Conservation (phyloP, 2,113 vertebrate species). For the Struthio camelus region DNA sequence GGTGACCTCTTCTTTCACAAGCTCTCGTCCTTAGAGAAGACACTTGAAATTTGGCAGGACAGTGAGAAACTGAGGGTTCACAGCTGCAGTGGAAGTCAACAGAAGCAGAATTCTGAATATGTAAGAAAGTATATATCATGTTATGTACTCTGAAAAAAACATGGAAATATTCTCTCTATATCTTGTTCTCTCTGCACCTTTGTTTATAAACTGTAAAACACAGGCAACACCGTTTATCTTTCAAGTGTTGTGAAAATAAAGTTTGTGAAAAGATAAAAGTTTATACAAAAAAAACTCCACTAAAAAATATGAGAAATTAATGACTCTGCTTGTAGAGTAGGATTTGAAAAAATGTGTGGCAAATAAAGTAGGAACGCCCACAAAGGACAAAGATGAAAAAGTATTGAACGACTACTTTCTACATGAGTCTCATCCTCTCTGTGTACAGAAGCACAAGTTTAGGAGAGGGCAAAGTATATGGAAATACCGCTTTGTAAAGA, state of each 20-base stretch:
- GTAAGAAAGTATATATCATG: not conserved
- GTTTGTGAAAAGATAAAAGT: not conserved
- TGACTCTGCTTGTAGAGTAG: not conserved
- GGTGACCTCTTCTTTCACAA: not conserved
- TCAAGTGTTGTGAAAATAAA: not conserved
- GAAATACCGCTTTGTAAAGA: not conserved
- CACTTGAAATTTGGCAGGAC: conserved; percentile 36
- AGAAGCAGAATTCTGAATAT: not conserved
- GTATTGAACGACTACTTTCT: not conserved
- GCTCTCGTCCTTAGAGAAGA: not conserved
- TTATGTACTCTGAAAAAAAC: not conserved
- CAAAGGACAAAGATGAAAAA: not conserved
- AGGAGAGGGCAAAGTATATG: not conserved
- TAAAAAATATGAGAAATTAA: not conserved
- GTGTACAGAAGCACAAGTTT: not conserved
- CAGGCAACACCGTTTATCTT: not conserved
- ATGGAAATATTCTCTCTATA: not conserved
- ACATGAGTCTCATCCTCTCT: not conserved
- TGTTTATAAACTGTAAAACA: not conserved
- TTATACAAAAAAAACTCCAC: not conserved
- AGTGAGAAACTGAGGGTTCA: conserved; percentile 16
- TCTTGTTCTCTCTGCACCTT: not conserved
- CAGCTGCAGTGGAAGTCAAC: not conserved
- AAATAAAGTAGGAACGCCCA: not conserved
- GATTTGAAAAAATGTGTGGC: not conserved